Conservation (phyloP, 2,113 vertebrate species). For the Myocastor coypus region DNA sequence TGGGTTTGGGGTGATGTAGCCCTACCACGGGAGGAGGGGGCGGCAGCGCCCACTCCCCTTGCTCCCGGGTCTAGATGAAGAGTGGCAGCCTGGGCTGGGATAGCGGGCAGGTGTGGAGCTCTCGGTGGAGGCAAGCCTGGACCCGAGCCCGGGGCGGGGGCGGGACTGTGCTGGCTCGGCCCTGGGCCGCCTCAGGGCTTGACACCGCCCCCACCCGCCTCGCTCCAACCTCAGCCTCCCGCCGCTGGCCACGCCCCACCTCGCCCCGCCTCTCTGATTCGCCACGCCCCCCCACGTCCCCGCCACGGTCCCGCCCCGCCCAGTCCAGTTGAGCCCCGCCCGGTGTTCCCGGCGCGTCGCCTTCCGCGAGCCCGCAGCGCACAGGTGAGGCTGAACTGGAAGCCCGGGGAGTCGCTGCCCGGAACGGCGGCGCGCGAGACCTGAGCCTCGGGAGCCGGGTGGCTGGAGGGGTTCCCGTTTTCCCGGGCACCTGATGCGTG, state of each 20-base stretch:
- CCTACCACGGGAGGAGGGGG: neutral
- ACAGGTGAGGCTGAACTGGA: conserved; percentile 55
- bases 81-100: too few relatives aligned
- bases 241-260: neutral
- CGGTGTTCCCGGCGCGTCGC: neutral
- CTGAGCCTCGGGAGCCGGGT: neutral
- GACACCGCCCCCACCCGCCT: too few relatives aligned
- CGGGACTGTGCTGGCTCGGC: neutral
- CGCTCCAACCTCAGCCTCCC: neutral
- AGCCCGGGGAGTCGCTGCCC: neutral
- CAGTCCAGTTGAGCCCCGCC: neutral
- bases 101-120: neutral
- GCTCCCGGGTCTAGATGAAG: too few relatives aligned
- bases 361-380: neutral
- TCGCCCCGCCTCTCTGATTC: neutral
- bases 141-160: neutral
- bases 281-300: neutral
- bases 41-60: neutral
- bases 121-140: neutral
- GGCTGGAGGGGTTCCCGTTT: neutral
- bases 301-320: neutral
- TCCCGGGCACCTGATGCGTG: neutral
- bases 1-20: neutral
- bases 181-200: neutral
- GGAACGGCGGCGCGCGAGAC: neutral